Conservation (phyloP, 92 coral and sea anemone genomes). For the Epizoanthus ramosus region DNA sequence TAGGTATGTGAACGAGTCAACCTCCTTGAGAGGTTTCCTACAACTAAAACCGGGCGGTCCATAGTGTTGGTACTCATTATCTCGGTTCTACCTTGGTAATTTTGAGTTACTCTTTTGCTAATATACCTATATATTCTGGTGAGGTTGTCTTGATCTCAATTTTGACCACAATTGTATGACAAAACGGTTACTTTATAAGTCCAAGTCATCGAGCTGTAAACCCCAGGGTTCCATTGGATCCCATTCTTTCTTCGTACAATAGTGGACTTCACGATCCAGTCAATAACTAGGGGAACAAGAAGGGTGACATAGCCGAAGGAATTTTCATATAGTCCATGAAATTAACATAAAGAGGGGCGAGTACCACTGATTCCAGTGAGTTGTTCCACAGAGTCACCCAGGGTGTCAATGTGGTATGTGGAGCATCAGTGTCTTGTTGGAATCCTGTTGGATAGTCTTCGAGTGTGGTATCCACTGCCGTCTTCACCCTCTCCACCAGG, state of each 20-base stretch:
- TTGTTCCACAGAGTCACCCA: neutral
- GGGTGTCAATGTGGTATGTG: neutral
- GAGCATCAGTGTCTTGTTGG: too few relatives aligned
- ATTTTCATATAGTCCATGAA: neutral
- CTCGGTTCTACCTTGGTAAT: neutral
- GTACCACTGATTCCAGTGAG: neutral
- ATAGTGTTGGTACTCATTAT: neutral
- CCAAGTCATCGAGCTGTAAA: conserved; percentile 48
- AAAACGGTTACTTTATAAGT: conserved; percentile 38
- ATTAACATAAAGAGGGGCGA: neutral
- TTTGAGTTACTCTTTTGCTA: neutral
- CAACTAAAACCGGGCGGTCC: neutral
- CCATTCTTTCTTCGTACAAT: conserved; percentile 40
- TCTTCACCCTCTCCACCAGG: neutral
- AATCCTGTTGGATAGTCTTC: too few relatives aligned
- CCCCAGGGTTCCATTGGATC: conserved; percentile 47
- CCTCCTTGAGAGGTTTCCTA: neutral
- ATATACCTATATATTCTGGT: neutral
- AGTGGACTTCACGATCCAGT: conserved; percentile 14
- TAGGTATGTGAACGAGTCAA: neutral
- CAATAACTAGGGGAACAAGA: conserved; percentile 21
- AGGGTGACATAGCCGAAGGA: neutral
- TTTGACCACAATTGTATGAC: conserved; percentile 25
- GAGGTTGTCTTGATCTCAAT: conserved; percentile 9
- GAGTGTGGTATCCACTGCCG: too few relatives aligned